These are phyloP conservation scores for Phyllostomus hastatus DNA, from an alignment of 2,113 vertebrate species.

Conservation along the genomic window DNA sequence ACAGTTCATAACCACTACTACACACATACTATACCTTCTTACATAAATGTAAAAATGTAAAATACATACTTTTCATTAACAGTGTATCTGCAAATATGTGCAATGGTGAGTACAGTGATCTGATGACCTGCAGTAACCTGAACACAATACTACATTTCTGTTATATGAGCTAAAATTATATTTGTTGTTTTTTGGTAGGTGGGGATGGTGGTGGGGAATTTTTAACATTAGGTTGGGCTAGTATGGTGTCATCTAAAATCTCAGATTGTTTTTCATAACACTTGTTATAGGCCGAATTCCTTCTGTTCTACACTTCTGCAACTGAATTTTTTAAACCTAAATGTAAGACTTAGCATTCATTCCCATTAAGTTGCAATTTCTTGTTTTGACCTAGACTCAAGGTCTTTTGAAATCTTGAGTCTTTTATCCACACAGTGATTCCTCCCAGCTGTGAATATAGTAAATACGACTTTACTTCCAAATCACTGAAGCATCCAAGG, in stretches of 20 bases:
- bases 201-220: neutral
- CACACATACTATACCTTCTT: neutral
- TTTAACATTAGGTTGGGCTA: neutral
- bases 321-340: slow-evolving; percentile 6
- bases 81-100: neutral
- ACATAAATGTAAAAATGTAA: neutral
- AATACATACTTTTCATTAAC: neutral
- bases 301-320: neutral
- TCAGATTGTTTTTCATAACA: neutral
- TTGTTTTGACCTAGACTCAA: slow-evolving; percentile 14
- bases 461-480: neutral
- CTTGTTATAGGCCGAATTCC: neutral
- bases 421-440: neutral
- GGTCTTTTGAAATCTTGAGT: neutral
- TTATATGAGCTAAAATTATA: neutral
- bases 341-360: neutral
- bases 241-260: neutral
- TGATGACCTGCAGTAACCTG: neutral
- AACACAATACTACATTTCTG: neutral
- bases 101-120: neutral
- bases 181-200: neutral
- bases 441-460: neutral
- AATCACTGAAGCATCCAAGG: neutral
- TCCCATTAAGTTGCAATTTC: slow-evolving; percentile 1
- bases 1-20: neutral